Percentiles rank a stretch among this genome's conserved stretches.
phyloP scores from a whole-genome alignment of 1,140 invertebrate species.

The Polyergus mexicanus region DNA sequence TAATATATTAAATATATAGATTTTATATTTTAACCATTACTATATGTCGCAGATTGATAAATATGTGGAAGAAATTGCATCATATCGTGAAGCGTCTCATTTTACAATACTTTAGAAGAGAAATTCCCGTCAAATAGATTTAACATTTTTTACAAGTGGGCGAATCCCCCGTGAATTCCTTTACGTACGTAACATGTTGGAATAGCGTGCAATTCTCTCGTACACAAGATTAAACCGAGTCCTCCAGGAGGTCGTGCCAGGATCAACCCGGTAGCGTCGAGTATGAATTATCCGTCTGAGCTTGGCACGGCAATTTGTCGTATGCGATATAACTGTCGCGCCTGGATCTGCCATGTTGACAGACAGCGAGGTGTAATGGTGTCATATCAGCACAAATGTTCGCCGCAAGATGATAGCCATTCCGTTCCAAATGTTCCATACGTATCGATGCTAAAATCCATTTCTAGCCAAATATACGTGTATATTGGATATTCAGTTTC shows the following conservation, averaged over 20 bases:
- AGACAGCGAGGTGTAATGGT: slow-evolving; percentile 12
- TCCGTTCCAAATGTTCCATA: neutral
- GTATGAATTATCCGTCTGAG: slow-evolving; percentile 49
- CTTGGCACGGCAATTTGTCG: slow-evolving; percentile 44
- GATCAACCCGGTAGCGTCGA: slow-evolving; percentile 19
- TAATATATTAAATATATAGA: neutral
- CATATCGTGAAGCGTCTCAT: neutral
- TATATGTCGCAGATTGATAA: neutral
- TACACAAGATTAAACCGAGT: slow-evolving; percentile 16
- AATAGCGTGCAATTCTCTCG: slow-evolving; percentile 7
- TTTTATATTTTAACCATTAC: neutral
- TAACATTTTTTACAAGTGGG: neutral
- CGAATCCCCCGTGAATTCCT: slow-evolving; percentile 3
- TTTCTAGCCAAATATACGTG: neutral
- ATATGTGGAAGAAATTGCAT: neutral
- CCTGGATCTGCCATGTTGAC: slow-evolving; percentile 48
- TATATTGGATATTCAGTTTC: neutral
- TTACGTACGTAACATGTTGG: neutral
- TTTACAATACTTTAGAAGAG: neutral
- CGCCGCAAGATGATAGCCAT: neutral
- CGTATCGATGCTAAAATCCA: slow-evolving; percentile 30
- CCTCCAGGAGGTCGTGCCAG: slow-evolving; percentile 1
- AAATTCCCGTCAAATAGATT: neutral
- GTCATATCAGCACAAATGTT: slow-evolving; percentile 19
- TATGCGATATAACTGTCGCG: slow-evolving; percentile 18